Percentiles rank a stretch among this genome's conserved stretches.
phyloP scores from a whole-genome alignment of 2,888 invertebrate species.

The Pristionchus exspectatus region DNA sequence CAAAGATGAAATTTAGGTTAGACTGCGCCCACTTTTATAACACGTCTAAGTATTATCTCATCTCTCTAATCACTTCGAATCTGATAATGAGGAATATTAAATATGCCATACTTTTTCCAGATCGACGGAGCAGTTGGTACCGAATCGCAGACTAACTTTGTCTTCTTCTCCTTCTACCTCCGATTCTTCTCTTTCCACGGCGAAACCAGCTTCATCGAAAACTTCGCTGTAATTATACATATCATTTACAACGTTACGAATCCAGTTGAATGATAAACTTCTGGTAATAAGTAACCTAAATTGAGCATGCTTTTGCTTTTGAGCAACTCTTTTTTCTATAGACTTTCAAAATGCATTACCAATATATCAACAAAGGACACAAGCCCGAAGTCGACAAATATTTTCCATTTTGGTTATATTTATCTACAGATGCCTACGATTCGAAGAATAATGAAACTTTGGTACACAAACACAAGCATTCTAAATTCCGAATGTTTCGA shows the following conservation, averaged over 20 bases:
- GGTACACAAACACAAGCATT: too few relatives aligned
- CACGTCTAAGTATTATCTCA: background rate
- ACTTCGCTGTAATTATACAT: constrained; percentile 56
- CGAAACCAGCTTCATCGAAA: constrained; percentile 59
- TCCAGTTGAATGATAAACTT: background rate
- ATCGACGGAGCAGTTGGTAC: constrained; percentile 20
- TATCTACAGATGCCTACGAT: too few relatives aligned
- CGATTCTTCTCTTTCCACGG: background rate
- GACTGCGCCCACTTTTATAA: too few relatives aligned
- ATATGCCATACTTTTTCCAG: constrained; percentile 30
- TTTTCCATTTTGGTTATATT: too few relatives aligned
- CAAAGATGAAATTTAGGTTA: background rate
- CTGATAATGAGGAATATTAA: background rate
- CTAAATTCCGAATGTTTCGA: too few relatives aligned
- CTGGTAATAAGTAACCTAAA: background rate
- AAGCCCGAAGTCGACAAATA: background rate
- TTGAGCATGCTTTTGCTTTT: background rate
- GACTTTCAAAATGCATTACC: background rate
- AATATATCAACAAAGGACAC: background rate
- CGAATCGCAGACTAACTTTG: constrained; percentile 32
- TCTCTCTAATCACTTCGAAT: background rate
- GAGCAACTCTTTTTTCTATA: too few relatives aligned
- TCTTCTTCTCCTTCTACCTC: constrained; percentile 26
- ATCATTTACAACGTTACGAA: background rate
- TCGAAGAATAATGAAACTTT: too few relatives aligned